Evolutionary conservation across 2,113 vertebrate species (phyloP), one percentile per base, ranked within the genome.

Genomic region (Butorides virescens): DNA sequence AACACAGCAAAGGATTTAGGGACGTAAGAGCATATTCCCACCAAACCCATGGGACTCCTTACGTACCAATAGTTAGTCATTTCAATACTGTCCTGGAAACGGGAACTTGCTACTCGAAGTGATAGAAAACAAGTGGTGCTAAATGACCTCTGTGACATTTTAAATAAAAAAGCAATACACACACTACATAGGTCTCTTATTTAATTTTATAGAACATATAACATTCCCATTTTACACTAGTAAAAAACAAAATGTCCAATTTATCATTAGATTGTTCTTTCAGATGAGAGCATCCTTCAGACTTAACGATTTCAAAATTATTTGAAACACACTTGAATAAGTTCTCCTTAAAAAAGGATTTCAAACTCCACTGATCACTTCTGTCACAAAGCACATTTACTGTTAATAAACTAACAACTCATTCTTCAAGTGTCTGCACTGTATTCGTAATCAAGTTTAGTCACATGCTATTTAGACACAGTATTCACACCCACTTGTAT

Each of bases 191-290:
- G 9, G 32, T 66, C 39, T 19, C 32, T 58, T 39, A 53, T 39
- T 88, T 86, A 58, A 49, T 56, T 73, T 65, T 73, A 75, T 10
- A 62, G 55, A 5, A 2, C 8, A 18, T 19, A 46, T 2, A 63
- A 50, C 26, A 55, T 58, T 88, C 8, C 7, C 4, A 34, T 74
- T 84, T 86, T 88, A 86, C 25, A 46, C 13, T 23, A 37, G 10
- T 21, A 72, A 77, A 78, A 70, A 79, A 0, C 6, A 74, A 55
- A 29, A 22, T 0, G 0, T 15, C 79, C 0, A 0, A 50, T 66
- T 75, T 30, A 59, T 62, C n/a, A n/a, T 12, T 50, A 53, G 7
- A 20, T 5, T 84, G 14, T 5, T 44, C 53, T 89, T 67, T 44
- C 8, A 22, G 7, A 55, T 4, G 3, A 39, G 3, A 42, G 5